Percentiles rank a stretch among this genome's conserved stretches.
These are phyloP conservation scores for Neomonachus schauinslandi DNA, from an alignment of 2,113 vertebrate genomes.

Conservation along the genomic window DNA sequence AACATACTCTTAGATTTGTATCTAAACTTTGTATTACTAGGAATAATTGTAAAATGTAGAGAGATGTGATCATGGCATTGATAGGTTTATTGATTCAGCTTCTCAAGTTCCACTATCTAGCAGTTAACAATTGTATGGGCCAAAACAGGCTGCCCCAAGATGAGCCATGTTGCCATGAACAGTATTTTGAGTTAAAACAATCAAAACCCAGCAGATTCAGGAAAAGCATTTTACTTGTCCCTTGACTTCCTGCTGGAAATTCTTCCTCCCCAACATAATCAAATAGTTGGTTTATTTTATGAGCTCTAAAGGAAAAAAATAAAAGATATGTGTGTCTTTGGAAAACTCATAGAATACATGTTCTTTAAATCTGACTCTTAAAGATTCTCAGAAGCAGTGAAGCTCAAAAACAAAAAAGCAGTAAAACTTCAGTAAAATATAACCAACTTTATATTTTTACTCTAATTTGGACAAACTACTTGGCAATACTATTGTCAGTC, in stretches of 20 bases:
- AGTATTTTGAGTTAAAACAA: background rate
- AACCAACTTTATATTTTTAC: background rate
- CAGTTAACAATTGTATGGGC: background rate
- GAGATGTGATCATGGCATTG: background rate
- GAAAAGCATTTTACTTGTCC: background rate
- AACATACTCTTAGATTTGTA: background rate
- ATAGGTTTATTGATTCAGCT: background rate
- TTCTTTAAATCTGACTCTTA: background rate
- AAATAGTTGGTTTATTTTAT: background rate
- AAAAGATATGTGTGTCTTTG: background rate
- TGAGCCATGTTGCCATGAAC: background rate
- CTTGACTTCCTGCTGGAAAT: background rate
- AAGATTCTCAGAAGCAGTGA: background rate
- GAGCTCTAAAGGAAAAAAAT: background rate
- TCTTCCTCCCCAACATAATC: background rate
- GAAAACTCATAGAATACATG: background rate
- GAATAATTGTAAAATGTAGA: background rate
- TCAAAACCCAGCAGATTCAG: background rate
- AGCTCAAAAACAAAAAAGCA: background rate
- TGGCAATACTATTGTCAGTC: background rate
- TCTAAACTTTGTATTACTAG: background rate
- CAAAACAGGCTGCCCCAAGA: background rate
- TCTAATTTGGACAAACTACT: background rate
- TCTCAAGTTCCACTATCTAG: background rate
- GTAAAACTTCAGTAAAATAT: background rate